Conservation (phyloP, 2,888 invertebrate species). For the Drosophila siamana region DNA sequence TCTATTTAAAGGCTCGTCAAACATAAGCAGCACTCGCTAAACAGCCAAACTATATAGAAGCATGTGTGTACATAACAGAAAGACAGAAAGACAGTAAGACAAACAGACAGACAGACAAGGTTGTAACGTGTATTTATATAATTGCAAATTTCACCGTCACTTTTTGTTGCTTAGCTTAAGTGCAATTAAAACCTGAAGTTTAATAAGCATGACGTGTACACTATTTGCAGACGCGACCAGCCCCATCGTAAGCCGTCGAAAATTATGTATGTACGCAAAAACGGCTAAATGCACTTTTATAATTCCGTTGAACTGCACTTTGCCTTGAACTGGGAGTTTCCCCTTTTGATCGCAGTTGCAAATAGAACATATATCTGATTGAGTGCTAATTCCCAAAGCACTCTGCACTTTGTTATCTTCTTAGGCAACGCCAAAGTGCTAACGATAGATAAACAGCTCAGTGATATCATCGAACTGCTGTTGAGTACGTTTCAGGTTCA, state of each 20-base stretch:
- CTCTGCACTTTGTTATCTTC: neutral
- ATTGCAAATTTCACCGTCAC: constrained; percentile 71
- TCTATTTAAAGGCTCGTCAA: constrained; percentile 31
- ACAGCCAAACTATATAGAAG: neutral
- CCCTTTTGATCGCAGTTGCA: neutral
- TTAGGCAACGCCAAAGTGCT: constrained; percentile 4
- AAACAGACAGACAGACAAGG: constrained; percentile 17
- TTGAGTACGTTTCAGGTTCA: constrained; percentile 19
- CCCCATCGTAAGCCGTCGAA: constrained; percentile 7
- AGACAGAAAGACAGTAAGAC: too few species aligned
- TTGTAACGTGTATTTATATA: constrained; percentile 66
- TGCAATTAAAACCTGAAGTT: constrained; percentile 61
- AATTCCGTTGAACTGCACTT: constrained; percentile 10
- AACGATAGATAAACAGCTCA: constrained; percentile 1
- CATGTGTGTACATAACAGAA: neutral
- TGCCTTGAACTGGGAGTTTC: neutral
- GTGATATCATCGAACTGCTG: constrained; percentile 28
- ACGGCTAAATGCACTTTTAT: constrained; percentile 12
- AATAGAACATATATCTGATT: constrained; percentile 13
- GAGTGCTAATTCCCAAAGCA: constrained; percentile 25
- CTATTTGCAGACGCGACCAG: constrained; percentile 39
- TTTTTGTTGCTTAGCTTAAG: constrained; percentile 54
- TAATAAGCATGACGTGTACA: constrained; percentile 63
- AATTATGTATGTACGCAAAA: constrained; percentile 5
- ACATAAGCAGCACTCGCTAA: constrained; percentile 7